A percentile compares a stretch with the other conserved stretches of the same genome.
These are phyloP conservation scores for Drosophila melanica DNA, from an alignment of 1,140 invertebrate genomes.

Conservation along the genomic window DNA sequence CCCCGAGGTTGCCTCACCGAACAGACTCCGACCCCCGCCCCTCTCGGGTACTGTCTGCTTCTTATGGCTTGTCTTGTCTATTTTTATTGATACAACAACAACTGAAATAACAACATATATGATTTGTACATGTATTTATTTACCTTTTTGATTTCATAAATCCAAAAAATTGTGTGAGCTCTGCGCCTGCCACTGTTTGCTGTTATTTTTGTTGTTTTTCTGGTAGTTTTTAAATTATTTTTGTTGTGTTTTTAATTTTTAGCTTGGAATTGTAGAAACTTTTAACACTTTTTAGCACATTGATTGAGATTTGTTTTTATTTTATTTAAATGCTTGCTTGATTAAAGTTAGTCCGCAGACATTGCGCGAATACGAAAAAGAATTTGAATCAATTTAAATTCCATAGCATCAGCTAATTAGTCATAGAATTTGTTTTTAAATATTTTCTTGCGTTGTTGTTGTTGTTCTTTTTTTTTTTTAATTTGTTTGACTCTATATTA, in stretches of 20 bases:
- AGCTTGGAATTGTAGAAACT: neutral
- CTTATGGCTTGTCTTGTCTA: slow-evolving; percentile 53
- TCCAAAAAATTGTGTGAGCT: slow-evolving; percentile 57
- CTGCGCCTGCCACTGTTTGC: slow-evolving; percentile 17
- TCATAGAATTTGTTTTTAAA: slow-evolving; percentile 58
- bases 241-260: slow-evolving; percentile 5
- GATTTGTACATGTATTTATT: slow-evolving; percentile 48
- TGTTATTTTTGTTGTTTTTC: slow-evolving; percentile 14
- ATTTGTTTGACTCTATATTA: slow-evolving; percentile 40
- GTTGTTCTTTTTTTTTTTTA: slow-evolving; percentile 17
- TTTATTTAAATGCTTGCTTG: slow-evolving; percentile 54
- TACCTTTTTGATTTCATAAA: slow-evolving; percentile 81
- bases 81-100: slow-evolving; percentile 61
- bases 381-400: slow-evolving; percentile 61
- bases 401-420: slow-evolving; percentile 67
- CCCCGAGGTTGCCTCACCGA: slow-evolving; percentile 3
- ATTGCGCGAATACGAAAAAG: slow-evolving; percentile 6
- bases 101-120: slow-evolving; percentile 17
- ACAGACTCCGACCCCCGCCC: neutral
- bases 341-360: slow-evolving; percentile 35
- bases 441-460: neutral
- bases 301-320: slow-evolving; percentile 57
- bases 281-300: slow-evolving; percentile 32
- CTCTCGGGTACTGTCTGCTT: neutral
- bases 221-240: slow-evolving; percentile 20